Conservation (phyloP, 2,888 invertebrate genomes). For the Chromoteleia sp. region DNA sequence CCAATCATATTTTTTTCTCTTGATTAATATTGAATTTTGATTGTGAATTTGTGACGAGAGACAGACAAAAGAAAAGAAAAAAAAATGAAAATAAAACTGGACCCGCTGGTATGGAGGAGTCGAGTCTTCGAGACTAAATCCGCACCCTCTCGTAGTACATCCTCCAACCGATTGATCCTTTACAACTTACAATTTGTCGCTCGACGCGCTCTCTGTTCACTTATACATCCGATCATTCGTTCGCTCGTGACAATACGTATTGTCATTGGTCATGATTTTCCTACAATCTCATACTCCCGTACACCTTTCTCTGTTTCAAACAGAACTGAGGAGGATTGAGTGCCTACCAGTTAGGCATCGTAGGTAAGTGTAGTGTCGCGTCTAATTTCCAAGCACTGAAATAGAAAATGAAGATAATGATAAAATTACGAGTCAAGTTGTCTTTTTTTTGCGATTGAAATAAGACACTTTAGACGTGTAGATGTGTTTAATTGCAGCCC, state of each 20-base stretch:
- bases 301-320: conserved; percentile 85
- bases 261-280: conserved; percentile 79
- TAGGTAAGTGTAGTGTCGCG: conserved; percentile 83
- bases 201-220: conserved; percentile 71
- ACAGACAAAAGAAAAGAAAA: too few relatives aligned
- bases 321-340: conserved; percentile 84
- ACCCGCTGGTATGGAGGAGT: conserved; percentile 19
- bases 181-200: conserved; percentile 63
- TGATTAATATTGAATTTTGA: too few relatives aligned
- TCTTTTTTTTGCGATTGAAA: conserved; percentile 20
- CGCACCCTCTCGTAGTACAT: conserved; percentile 68
- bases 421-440: conserved; percentile 33
- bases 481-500: conserved; percentile 22
- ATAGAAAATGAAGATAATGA: conserved; percentile 41
- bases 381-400: conserved; percentile 76
- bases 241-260: conserved; percentile 74
- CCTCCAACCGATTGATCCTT: conserved; percentile 53
- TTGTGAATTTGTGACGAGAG: too few relatives aligned
- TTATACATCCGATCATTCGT: conserved; percentile 75
- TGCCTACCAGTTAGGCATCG: conserved; percentile 83
- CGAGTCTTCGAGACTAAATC: conserved; percentile 48
- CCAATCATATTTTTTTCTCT: too few relatives aligned
- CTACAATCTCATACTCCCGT: conserved; percentile 82
- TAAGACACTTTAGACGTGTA: conserved; percentile 30
- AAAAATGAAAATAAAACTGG: not conserved